Evolutionary conservation across 2,113 vertebrate genomes (phyloP).

Genomic region (Phylloscopus trochiloides): DNA sequence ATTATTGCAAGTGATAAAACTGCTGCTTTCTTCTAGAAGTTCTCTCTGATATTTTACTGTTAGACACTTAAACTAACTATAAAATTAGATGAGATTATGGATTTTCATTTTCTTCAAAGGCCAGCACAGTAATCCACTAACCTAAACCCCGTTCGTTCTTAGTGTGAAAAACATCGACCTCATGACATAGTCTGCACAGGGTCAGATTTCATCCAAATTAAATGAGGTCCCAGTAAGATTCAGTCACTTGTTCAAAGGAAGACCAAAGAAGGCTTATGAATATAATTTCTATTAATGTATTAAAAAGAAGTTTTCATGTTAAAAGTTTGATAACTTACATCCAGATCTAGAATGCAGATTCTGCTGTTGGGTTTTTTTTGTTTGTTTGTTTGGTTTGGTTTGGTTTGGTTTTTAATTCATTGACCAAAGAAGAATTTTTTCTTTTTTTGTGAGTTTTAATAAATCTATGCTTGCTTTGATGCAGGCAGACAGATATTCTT

Average conservation of each 20-base stretch:
- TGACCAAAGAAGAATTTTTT: not conserved
- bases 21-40: not conserved
- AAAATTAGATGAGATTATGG: not conserved
- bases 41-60: not conserved
- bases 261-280: not conserved
- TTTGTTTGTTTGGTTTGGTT: not conserved
- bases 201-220: not conserved
- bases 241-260: not conserved
- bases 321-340: not conserved
- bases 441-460: not conserved
- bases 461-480: not conserved
- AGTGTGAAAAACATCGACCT: not conserved
- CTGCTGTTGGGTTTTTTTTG: not conserved
- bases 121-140: not conserved
- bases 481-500: not conserved
- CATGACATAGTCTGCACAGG: not conserved
- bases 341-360: not conserved
- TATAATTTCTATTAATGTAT: not conserved
- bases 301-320: not conserved
- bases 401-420: not conserved
- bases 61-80: not conserved
- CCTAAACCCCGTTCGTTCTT: not conserved
- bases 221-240: not conserved
- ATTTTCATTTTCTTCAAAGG: conserved; percentile 42
- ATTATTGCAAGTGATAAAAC: not conserved